phyloP scores from a whole-genome alignment of 2,888 invertebrate genomes.

The Amitus sp. region DNA sequence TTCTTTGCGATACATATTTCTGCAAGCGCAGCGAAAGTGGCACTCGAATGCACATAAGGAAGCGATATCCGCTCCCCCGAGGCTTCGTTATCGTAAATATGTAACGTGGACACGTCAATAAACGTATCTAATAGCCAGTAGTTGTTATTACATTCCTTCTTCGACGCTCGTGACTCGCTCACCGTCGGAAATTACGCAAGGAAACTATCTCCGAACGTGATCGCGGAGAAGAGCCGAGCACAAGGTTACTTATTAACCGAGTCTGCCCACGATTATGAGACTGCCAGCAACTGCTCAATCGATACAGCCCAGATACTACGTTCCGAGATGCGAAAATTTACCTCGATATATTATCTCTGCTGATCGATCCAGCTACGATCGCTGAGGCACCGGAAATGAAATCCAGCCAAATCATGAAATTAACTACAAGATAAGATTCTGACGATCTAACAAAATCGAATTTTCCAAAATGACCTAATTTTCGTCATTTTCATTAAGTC shows the following conservation, averaged over 20 bases:
- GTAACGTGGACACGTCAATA: conserved; percentile 4
- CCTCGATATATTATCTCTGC: too few species aligned
- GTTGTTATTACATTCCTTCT: conserved; percentile 11
- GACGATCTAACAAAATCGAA: too few species aligned
- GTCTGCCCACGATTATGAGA: conserved; percentile 8
- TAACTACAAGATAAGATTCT: too few species aligned
- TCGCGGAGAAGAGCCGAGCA: not conserved
- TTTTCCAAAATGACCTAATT: too few species aligned
- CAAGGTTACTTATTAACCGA: conserved; percentile 11
- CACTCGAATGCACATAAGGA: not conserved
- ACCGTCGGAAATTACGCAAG: conserved; percentile 13
- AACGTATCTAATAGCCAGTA: conserved; percentile 8
- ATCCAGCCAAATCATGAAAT: not conserved
- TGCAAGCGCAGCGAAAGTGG: not conserved
- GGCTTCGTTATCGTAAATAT: conserved; percentile 2
- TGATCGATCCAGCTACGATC: too few species aligned
- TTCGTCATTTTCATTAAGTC: too few species aligned
- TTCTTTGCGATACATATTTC: not conserved
- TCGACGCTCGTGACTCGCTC: not conserved
- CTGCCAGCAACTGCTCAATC: conserved; percentile 17
- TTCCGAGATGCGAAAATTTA: not conserved
- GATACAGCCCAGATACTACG: conserved; percentile 9
- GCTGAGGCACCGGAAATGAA: not conserved
- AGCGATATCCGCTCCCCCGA: not conserved
- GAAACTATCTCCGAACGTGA: conserved; percentile 9